Evolutionary conservation across 2,113 vertebrate genomes (phyloP).

Genomic region (Nycticryphes semicollaris): DNA sequence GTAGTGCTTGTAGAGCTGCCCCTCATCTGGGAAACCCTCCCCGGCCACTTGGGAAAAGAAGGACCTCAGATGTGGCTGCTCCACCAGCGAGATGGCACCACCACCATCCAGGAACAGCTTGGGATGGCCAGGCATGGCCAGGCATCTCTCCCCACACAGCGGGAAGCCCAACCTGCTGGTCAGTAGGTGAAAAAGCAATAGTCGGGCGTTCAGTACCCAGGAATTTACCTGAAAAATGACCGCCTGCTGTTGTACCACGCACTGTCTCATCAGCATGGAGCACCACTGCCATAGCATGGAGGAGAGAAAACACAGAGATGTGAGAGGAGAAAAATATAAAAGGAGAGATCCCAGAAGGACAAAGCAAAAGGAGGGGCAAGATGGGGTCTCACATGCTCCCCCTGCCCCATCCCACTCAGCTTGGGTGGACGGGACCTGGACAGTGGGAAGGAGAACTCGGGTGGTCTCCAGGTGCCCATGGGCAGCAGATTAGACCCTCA

Average conservation of each 20-base stretch:
- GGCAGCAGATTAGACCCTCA: neutral
- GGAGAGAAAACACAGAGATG: conserved; percentile 83
- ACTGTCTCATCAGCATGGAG: conserved; percentile 84
- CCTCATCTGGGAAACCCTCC: neutral
- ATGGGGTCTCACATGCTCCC: neutral
- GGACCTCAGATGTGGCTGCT: neutral
- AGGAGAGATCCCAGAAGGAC: conserved; percentile 39
- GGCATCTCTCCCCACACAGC: neutral
- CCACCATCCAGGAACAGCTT: neutral
- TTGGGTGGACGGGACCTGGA: neutral
- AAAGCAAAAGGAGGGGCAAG: neutral
- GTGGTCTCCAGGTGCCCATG: accelerated
- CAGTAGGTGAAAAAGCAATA: conserved; percentile 40
- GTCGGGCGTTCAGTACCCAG: conserved; percentile 66
- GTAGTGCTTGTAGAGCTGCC: accelerated
- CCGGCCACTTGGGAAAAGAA: neutral
- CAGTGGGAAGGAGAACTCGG: neutral
- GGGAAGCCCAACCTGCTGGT: conserved; percentile 11
- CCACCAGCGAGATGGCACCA: accelerated
- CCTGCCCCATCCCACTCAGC: neutral
- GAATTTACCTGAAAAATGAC: conserved; percentile 84
- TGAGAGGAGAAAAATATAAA: conserved; percentile 68
- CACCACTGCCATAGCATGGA: conserved; percentile 84
- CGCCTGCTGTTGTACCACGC: conserved; percentile 83
- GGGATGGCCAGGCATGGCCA: neutral